These are phyloP conservation scores for Calliopum simillimum DNA, from an alignment of 2,888 invertebrate species.

Conservation along the genomic window DNA sequence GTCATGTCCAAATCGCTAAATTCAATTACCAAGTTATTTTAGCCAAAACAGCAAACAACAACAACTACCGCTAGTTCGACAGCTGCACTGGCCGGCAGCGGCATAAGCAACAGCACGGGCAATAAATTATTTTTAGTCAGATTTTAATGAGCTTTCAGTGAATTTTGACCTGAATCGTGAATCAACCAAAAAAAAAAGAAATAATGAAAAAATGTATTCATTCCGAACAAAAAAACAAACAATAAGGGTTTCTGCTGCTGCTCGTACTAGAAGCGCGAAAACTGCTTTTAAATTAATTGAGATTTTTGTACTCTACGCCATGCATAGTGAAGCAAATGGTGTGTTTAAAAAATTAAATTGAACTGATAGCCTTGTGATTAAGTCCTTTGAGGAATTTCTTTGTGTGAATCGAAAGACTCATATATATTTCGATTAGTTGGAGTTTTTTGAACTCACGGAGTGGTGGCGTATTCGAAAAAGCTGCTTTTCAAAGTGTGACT, in stretches of 20 bases:
- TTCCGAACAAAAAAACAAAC: background rate
- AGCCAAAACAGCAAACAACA: conserved; percentile 43
- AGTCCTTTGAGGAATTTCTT: no score
- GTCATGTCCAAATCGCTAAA: conserved; percentile 47
- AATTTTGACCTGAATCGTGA: conserved; percentile 43
- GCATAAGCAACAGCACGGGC: conserved; percentile 26
- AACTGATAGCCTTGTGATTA: no score
- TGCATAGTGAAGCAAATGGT: no score
- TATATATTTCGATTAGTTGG: no score
- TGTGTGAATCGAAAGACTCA: no score
- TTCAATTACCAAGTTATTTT: conserved; percentile 58
- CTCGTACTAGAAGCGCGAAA: conserved; percentile 14
- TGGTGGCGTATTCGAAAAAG: no score
- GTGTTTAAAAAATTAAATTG: no score
- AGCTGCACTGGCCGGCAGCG: conserved; percentile 32
- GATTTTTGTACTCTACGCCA: background rate
- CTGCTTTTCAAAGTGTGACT: no score
- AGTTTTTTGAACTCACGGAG: no score
- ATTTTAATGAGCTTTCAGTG: conserved; percentile 12
- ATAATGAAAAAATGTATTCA: background rate
- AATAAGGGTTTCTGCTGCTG: background rate
- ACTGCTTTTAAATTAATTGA: conserved; percentile 19
- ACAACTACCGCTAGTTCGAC: conserved; percentile 45
- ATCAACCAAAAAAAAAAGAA: conserved; percentile 18
- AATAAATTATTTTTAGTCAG: conserved; percentile 37